phyloP scores from a whole-genome alignment of 2,113 vertebrate genomes.

The Marcusenius ussheri region DNA sequence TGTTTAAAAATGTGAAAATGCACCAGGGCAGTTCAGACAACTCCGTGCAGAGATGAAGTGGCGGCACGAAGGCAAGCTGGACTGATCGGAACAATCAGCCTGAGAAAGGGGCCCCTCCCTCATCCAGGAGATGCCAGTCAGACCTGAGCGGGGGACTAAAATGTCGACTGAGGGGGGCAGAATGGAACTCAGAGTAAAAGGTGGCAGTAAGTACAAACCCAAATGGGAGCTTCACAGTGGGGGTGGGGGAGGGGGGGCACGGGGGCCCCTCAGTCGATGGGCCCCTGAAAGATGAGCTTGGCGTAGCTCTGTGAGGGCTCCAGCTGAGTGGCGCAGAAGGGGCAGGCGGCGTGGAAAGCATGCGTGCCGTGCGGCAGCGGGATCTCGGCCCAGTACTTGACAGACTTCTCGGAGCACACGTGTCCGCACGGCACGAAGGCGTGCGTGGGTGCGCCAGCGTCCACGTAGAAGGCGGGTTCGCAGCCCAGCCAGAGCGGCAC shows the following conservation, averaged over 20 bases:
- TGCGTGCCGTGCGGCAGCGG: conserved; percentile 94
- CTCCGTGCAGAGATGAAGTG: background rate
- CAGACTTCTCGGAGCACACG: conserved; percentile 92
- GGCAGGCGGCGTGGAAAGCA: conserved; percentile 92
- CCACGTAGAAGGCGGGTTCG: conserved; percentile 92
- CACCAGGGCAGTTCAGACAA: background rate
- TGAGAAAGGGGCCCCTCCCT: conserved; percentile 12
- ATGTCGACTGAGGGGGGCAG: background rate
- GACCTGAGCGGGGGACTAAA: background rate
- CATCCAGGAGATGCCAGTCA: background rate
- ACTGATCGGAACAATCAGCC: background rate
- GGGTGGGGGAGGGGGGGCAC: background rate
- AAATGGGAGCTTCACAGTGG: conserved; percentile 18
- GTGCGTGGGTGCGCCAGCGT: conserved; percentile 84
- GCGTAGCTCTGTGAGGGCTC: conserved; percentile 77
- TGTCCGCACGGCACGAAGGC: conserved; percentile 94
- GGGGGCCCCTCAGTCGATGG: conserved; percentile 73
- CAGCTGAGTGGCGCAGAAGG: conserved; percentile 90
- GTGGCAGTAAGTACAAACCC: background rate
- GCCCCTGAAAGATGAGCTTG: conserved; percentile 95
- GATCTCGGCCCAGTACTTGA: conserved; percentile 93
- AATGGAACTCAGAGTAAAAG: background rate
- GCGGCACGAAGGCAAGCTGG: background rate
- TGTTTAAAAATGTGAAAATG: background rate
- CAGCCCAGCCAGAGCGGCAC: conserved; percentile 94